Evolutionary conservation across 1,140 invertebrate species (phyloP).

Genomic region (Drosophila kurseongensis): DNA sequence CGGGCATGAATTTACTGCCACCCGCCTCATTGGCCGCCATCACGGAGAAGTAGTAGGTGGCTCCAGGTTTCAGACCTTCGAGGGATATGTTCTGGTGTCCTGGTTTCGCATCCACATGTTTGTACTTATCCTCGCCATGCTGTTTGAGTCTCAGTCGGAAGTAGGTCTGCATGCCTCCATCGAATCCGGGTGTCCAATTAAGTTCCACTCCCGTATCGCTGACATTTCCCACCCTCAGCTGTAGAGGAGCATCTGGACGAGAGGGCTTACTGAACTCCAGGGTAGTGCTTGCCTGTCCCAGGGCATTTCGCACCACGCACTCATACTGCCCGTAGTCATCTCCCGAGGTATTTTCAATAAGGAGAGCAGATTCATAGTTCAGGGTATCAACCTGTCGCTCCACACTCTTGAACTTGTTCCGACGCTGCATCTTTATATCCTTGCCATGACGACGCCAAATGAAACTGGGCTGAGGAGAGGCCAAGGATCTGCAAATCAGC

Average conservation of each 20-base stretch:
- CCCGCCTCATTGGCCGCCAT: constrained; percentile 94
- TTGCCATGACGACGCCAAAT: constrained; percentile 91
- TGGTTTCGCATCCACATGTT: constrained; percentile 91
- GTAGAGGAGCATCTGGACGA: constrained; percentile 92
- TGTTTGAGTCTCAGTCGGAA: constrained; percentile 90
- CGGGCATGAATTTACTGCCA: constrained; percentile 91
- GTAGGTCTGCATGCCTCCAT: constrained; percentile 94
- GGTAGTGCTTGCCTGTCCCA: constrained; percentile 91
- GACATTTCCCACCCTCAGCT: constrained; percentile 91
- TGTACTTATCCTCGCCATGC: constrained; percentile 86
- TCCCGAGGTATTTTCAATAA: constrained; percentile 91
- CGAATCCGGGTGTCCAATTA: constrained; percentile 96
- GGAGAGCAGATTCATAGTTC: constrained; percentile 90
- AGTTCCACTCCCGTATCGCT: constrained; percentile 93
- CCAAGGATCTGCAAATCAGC: constrained; percentile 92
- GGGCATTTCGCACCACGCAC: constrained; percentile 94
- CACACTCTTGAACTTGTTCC: constrained; percentile 70
- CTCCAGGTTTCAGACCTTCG: constrained; percentile 90
- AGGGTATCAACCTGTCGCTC: constrained; percentile 85
- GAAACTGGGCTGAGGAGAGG: constrained; percentile 93
- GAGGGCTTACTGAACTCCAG: constrained; percentile 93
- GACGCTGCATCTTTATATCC: constrained; percentile 72
- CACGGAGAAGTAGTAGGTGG: constrained; percentile 94
- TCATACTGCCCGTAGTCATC: constrained; percentile 96
- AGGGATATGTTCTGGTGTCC: constrained; percentile 89